Conservation (phyloP, 2,113 vertebrate species). For the Neodon shergylaensis region DNA sequence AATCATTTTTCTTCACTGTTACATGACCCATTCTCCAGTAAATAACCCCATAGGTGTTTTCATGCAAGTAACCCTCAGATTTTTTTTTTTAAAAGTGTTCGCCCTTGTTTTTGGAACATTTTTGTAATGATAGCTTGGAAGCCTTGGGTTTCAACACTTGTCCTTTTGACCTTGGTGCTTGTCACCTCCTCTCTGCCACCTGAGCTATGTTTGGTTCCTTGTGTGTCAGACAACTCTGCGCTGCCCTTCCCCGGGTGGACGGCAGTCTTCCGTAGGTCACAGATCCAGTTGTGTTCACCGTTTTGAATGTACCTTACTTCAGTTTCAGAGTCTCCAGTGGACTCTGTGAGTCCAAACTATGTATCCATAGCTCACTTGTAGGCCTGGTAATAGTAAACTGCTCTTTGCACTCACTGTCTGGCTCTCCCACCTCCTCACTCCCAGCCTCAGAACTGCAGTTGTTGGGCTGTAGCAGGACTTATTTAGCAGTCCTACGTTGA, state of each 20-base stretch:
- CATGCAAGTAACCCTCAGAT: background rate
- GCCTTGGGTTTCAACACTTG: background rate
- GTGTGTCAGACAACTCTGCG: background rate
- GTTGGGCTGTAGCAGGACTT: background rate
- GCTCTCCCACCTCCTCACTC: background rate
- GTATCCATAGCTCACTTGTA: background rate
- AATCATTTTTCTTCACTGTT: background rate
- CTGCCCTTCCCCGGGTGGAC: background rate
- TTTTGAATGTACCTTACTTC: background rate
- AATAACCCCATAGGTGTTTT: background rate
- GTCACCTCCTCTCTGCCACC: background rate
- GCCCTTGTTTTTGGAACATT: background rate
- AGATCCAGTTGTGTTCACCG: background rate
- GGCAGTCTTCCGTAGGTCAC: background rate
- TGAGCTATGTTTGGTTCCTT: background rate
- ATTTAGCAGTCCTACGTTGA: background rate
- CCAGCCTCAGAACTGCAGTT: background rate
- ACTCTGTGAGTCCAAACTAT: background rate
- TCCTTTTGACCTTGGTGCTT: background rate
- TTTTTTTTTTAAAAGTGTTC: background rate
- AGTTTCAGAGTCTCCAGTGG: background rate
- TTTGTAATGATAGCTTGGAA: background rate
- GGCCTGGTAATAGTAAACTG: background rate
- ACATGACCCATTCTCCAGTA: too few relatives aligned
- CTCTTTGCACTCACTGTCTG: background rate